Conservation (phyloP, 2,797 vertebrate species). For the Erethizon dorsatum region DNA sequence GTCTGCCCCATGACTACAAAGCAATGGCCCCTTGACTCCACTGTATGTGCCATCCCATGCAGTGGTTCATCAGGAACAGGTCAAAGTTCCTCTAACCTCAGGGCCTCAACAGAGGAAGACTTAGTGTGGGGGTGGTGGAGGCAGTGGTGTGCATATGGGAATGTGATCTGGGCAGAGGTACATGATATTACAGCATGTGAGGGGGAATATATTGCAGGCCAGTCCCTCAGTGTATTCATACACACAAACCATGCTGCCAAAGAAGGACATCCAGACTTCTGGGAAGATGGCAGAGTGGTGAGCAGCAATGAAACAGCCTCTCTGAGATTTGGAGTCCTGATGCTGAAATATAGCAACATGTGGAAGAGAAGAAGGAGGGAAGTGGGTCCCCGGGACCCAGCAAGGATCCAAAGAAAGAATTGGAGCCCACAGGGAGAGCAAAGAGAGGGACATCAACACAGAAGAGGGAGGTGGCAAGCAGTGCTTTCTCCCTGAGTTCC, state of each 20-base stretch:
- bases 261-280: not conserved
- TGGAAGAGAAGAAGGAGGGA: no score
- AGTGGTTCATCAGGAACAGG: not conserved
- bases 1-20: not conserved
- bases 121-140: not conserved
- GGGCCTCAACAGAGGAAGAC: not conserved
- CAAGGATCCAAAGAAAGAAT: no score
- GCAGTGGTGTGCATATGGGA: not conserved
- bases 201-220: not conserved
- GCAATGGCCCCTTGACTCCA: not conserved
- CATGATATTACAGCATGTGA: not conserved
- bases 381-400: no score
- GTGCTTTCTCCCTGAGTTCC: no score
- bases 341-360: no score
- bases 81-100: not conserved
- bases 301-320: no score
- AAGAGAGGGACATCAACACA: no score
- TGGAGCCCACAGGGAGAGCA: no score
- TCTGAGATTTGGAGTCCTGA: no score
- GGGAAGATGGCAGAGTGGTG: no score
- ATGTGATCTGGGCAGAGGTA: not conserved
- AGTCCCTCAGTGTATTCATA: not conserved
- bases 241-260: not conserved
- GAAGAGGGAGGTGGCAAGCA: no score
- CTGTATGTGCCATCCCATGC: not conserved